Evolutionary conservation across 2,113 vertebrate genomes (phyloP).

Genomic region (Nasalis larvatus): DNA sequence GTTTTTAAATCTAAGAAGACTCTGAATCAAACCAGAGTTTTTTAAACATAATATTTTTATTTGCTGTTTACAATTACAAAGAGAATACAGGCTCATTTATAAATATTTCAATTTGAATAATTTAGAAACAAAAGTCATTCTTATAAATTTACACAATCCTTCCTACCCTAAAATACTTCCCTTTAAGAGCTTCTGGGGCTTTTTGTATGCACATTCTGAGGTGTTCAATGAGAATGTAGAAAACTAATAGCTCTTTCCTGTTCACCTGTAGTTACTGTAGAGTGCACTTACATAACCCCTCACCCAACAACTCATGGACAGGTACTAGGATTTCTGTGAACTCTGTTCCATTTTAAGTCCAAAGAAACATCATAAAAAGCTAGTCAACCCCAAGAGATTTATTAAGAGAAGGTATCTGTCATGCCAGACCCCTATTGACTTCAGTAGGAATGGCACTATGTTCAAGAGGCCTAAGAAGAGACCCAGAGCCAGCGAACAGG

Average conservation of each 20-base stretch:
- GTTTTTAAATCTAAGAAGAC: neutral
- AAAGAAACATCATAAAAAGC: neutral
- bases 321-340: neutral
- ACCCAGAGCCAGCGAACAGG: no score
- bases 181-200: neutral
- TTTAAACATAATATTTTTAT: neutral
- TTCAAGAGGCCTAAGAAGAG: no score
- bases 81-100: neutral
- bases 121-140: neutral
- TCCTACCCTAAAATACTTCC: neutral
- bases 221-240: neutral
- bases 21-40: neutral
- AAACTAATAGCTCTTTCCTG: neutral
- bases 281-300: neutral
- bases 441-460: no score
- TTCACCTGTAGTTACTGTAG: neutral
- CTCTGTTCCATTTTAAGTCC: neutral
- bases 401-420: neutral
- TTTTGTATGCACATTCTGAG: neutral
- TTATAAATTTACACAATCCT: neutral
- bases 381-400: neutral
- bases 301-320: neutral
- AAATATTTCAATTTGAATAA: neutral
- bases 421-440: no score
- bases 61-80: conserved; percentile 6